Evolutionary conservation across 1,140 invertebrate genomes (phyloP), one percentile per base, ranked within the genome.

Genomic region (Hyphantria cunea): DNA sequence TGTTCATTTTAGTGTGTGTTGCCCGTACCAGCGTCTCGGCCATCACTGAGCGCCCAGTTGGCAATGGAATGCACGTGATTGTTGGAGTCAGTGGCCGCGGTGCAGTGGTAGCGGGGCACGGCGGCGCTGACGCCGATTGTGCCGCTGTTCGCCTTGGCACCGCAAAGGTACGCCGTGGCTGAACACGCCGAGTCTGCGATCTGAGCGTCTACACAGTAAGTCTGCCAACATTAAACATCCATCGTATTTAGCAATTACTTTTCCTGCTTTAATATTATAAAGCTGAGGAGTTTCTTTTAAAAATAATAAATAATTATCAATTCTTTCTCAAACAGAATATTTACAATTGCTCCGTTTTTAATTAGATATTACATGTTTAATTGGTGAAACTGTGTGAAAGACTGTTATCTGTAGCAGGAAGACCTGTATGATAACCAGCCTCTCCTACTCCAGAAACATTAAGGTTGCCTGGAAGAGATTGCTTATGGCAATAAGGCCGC

Each of bases 141-240:
- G 25, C 92, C 94, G 11, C 92, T 92, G 78, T 96, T 96, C 2
- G 92, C 92, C 84, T 98, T 98, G 0, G 96, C 93, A 4, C 97
- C 97, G 10, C 93, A 90, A 31, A 97, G 84, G 69, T 95, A 96
- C 0, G 96, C 96, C 0, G 96, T 97, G 11, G 91, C 79, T 0
- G 95, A 94, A 54, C 94, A 95, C 0, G 96, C 96, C 0, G 95
- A 96, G 80, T 96, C 96, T 0, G 96, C 92, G 11, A 94, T 92
- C 91, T 96, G 95, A 6, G 91, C 91, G 82, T 96, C 92, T 11
- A 94, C 91, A 78, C 94, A 96, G 84, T 96, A 96, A 0, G 95
- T 96, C 94, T 96, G 62, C 6, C 64, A 53, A 60, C 15, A 45
- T 13, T n/a, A n/a, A 31, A 10, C 8, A 47, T 12, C 10, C 12